phyloP scores from a whole-genome alignment of 2,113 vertebrate genomes.

The human region DNA sequence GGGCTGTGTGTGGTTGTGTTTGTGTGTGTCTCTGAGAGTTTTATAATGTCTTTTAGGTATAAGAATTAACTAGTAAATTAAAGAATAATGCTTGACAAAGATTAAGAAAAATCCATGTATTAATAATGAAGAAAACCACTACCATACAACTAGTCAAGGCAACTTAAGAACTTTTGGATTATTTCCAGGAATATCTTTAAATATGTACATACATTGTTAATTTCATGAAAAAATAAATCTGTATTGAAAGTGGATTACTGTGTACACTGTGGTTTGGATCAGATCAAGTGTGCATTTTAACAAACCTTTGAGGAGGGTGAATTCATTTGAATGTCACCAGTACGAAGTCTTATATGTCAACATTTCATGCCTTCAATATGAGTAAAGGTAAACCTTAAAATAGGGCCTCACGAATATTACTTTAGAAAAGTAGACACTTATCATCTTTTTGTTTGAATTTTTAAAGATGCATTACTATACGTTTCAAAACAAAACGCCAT shows the following conservation, averaged over 20 bases:
- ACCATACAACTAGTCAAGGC: neutral
- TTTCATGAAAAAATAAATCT: neutral
- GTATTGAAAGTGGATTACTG: neutral
- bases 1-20: neutral
- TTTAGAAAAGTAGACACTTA: neutral
- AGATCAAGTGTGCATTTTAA: neutral
- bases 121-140: neutral
- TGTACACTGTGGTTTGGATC: neutral
- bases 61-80: neutral
- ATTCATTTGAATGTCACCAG: neutral
- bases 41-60: neutral
- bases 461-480: neutral
- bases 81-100: neutral
- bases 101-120: neutral
- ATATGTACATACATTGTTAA: neutral
- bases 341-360: neutral
- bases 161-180: neutral
- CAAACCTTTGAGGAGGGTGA: neutral
- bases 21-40: neutral
- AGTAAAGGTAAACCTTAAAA: neutral
- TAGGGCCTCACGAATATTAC: neutral
- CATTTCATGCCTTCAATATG: neutral
- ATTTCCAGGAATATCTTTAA: neutral
- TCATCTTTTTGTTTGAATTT: neutral
- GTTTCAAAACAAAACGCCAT: no score